phyloP scores from a whole-genome alignment of 2,113 vertebrate genomes.

The Calonectris borealis region DNA sequence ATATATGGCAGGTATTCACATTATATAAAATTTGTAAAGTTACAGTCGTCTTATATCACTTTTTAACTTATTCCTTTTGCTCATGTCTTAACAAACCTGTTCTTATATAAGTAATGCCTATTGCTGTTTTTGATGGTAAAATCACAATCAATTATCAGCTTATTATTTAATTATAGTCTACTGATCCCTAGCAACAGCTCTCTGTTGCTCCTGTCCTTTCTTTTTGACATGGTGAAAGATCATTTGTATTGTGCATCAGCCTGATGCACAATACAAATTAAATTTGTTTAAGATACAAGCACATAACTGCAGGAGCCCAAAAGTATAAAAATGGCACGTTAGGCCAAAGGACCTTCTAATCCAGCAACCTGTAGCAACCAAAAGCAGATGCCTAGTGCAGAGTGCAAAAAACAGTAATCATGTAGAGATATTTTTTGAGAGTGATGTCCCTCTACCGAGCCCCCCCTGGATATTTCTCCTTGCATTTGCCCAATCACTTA shows the following conservation, averaged over 20 bases:
- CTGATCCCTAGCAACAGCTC: not conserved
- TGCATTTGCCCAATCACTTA: not conserved
- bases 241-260: not conserved
- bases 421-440: not conserved
- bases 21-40: not conserved
- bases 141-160: not conserved
- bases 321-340: not conserved
- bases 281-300: not conserved
- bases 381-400: not conserved
- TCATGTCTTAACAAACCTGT: not conserved
- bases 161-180: not conserved
- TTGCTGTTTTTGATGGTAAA: not conserved
- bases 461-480: not conserved
- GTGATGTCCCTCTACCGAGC: not conserved
- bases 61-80: not conserved
- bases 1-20: not conserved
- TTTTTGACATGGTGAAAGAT: not conserved
- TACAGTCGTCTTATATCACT: not conserved
- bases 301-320: not conserved
- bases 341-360: not conserved
- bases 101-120: not conserved
- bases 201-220: not conserved
- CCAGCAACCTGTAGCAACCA: not conserved
- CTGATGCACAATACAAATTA: not conserved
- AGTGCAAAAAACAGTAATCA: not conserved